Evolutionary conservation across 2,113 vertebrate species (phyloP), one percentile per base, ranked within the genome.

Genomic region (Myrmecobius fasciatus): DNA sequence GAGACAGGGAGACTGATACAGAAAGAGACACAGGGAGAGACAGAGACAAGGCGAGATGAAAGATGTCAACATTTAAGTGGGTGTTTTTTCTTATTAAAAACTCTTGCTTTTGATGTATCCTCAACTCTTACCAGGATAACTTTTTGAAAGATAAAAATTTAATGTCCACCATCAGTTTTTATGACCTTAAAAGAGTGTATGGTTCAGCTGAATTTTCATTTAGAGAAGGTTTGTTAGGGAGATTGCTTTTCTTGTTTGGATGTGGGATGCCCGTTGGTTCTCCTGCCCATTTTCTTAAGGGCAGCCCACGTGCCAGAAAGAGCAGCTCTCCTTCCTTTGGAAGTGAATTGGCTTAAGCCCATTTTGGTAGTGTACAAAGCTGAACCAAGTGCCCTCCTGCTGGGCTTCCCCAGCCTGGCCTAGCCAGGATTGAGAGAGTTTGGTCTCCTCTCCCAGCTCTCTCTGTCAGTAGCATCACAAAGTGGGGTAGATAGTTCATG

Each of bases 81-180:
- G 91, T 53, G n/a, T 49, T 94, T 94, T 94, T 95, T 90, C 90
- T n/a, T 67, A 47, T 31, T 91, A 53, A 8, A 92, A 52, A 75
- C 12, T 56, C 60, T 17, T n/a, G 93, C 53, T 90, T 95, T 95
- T 2, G 5, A 0, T 46, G 47, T 53, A 11, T 95, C 92, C 7
- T 43, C 56, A 89, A 47, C 89, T 90, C n/a, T 96, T 91, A 93
- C 22, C 83, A 53, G 60, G 28, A 93, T 11, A 25, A 28, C 92
- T 97, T 96, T 91, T 94, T 94, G 93, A 88, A 53, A 90, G 92
- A 91, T 94, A 94, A 97, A 96, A 96, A 94, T 94, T 92, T 25
- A 96, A 28, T 89, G 56, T 25, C 25, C 92, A 22, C n/a, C 47
- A 0, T 96, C 93, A 93, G 95, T 95, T 95, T 97, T 96, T 95